phyloP scores from a whole-genome alignment of 2,797 vertebrate species.

The Crenichthys baileyi region DNA sequence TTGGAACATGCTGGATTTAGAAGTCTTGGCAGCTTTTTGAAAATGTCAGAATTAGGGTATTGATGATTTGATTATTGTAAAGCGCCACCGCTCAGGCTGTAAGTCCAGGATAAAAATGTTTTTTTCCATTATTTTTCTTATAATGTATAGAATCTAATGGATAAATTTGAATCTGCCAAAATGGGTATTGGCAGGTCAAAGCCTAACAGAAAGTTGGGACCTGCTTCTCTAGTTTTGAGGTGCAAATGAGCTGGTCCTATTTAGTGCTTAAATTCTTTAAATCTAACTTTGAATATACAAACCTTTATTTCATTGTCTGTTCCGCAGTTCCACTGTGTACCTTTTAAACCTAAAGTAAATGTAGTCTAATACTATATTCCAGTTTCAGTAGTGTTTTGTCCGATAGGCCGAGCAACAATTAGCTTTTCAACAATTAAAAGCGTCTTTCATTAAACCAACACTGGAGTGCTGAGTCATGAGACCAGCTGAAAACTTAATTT shows the following conservation, averaged over 20 bases:
- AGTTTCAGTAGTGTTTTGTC: neutral
- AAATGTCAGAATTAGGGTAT: too few species aligned
- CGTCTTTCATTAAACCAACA: conserved; percentile 8
- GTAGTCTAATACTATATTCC: neutral
- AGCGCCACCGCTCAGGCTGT: too few species aligned
- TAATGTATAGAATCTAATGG: neutral
- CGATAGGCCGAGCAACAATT: neutral
- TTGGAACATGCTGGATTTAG: too few species aligned
- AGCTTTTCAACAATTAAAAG: conserved; percentile 3
- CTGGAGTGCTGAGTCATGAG: neutral
- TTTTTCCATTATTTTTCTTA: too few species aligned
- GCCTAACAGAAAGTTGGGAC: neutral
- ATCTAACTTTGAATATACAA: neutral
- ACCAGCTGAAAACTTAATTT: conserved; percentile 6
- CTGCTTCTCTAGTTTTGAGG: neutral
- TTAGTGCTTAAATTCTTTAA: neutral
- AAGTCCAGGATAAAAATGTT: too few species aligned
- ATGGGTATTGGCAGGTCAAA: neutral
- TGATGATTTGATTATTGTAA: too few species aligned
- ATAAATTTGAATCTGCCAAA: neutral
- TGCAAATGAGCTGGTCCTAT: neutral
- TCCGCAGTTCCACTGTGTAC: neutral
- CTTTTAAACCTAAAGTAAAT: neutral
- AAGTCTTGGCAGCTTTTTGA: too few species aligned
- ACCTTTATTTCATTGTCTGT: neutral